Evolutionary conservation across 2,888 invertebrate species (phyloP).

Genomic region (Hypselothyrea guttata): DNA sequence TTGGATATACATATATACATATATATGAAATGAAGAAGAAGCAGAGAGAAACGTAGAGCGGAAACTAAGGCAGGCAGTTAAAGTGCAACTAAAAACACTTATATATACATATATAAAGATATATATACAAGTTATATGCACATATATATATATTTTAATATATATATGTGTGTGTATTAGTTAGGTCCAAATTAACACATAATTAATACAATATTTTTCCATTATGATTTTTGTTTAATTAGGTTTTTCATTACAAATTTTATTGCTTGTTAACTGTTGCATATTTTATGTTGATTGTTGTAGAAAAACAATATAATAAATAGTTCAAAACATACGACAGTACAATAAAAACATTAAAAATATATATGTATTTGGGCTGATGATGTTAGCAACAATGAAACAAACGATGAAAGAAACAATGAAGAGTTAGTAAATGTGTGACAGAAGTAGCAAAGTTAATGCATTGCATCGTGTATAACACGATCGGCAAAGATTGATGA

Average conservation of each 20-base stretch:
- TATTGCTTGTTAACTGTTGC: slow-evolving; percentile 36
- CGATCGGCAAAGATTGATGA: background rate
- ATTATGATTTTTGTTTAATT: slow-evolving; percentile 27
- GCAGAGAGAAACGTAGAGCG: too few relatives aligned
- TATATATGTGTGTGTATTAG: slow-evolving; percentile 33
- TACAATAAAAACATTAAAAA: slow-evolving; percentile 17
- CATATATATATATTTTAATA: slow-evolving; percentile 25
- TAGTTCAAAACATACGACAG: slow-evolving; percentile 28
- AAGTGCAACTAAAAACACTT: slow-evolving; percentile 53
- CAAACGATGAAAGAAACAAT: background rate
- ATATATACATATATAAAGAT: slow-evolving; percentile 26
- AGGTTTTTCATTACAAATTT: background rate
- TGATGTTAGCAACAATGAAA: slow-evolving; percentile 3
- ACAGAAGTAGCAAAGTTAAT: too few relatives aligned
- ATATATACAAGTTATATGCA: slow-evolving; percentile 31
- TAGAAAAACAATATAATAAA: slow-evolving; percentile 29
- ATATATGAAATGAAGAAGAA: slow-evolving; percentile 23
- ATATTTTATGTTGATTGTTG: slow-evolving; percentile 38
- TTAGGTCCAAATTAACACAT: slow-evolving; percentile 42
- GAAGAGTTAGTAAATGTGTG: too few relatives aligned
- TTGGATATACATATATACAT: slow-evolving; percentile 21
- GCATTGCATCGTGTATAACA: too few relatives aligned
- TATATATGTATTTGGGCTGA: slow-evolving; percentile 17
- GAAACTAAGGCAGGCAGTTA: slow-evolving; percentile 46
- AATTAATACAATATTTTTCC: slow-evolving; percentile 22